Evolutionary conservation across 2,797 vertebrate species (phyloP).

Genomic region (Notamacropus eugenii): DNA sequence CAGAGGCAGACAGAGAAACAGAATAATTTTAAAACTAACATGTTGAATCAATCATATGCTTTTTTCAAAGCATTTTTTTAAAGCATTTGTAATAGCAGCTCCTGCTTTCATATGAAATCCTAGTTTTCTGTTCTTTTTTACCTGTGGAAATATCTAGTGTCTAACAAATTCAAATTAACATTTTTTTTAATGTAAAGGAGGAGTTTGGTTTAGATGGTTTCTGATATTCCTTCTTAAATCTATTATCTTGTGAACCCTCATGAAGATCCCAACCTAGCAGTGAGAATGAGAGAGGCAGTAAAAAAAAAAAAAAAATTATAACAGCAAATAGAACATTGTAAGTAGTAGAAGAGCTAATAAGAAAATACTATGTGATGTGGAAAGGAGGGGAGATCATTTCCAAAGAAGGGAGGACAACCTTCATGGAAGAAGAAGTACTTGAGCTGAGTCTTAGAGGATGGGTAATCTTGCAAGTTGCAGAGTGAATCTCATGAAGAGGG

Average conservation of each 20-base stretch:
- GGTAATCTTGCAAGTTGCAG: slow-evolving; percentile 27
- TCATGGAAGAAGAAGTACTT: neutral
- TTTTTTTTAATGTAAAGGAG: neutral
- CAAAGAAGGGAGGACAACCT: neutral
- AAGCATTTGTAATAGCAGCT: neutral
- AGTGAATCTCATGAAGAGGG: neutral
- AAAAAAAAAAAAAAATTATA: neutral
- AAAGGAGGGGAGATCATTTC: neutral
- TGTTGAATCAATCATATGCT: neutral
- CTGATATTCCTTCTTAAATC: neutral
- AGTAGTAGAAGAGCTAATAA: neutral
- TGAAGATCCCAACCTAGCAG: neutral
- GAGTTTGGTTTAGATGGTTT: neutral
- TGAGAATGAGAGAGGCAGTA: neutral
- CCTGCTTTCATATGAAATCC: neutral
- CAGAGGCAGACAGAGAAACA: neutral
- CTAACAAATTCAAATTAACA: neutral
- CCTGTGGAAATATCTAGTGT: neutral
- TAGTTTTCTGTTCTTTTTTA: neutral
- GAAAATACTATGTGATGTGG: neutral
- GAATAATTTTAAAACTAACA: neutral
- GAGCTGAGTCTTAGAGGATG: neutral
- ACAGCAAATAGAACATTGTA: neutral
- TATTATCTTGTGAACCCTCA: neutral
- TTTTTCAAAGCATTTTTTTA: neutral